Percentiles rank a stretch among this genome's conserved stretches.
These are phyloP conservation scores for Pelvicachromis taeniatus DNA, from an alignment of 2,113 vertebrate species.

Conservation along the genomic window DNA sequence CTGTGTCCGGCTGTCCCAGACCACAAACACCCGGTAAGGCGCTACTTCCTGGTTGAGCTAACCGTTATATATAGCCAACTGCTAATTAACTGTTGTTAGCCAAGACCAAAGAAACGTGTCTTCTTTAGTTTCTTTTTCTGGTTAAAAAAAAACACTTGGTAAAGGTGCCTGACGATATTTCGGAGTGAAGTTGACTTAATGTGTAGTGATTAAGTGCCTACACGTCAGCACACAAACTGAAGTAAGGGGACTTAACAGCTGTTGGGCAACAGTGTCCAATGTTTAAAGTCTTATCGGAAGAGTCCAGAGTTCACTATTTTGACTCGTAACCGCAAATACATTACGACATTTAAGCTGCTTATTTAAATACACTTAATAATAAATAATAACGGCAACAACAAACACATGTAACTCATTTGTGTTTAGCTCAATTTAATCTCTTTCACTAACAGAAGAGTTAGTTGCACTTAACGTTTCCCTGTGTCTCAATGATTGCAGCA, in stretches of 20 bases:
- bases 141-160: not conserved
- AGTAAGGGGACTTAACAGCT: not conserved
- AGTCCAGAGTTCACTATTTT: not conserved
- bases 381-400: not conserved
- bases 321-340: not conserved
- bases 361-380: not conserved
- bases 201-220: not conserved
- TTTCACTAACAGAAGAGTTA: not conserved
- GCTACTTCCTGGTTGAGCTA: not conserved
- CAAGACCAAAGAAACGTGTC: not conserved
- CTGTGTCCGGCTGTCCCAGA: conserved; percentile 1
- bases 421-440: not conserved
- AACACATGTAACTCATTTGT: too few relatives aligned
- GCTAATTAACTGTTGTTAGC: not conserved
- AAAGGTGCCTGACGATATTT: not conserved
- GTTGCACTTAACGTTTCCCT: not conserved
- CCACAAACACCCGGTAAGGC: conserved; percentile 55
- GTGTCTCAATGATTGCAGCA: not conserved
- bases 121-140: not conserved
- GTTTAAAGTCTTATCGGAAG: not conserved
- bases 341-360: not conserved
- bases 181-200: not conserved
- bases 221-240: not conserved
- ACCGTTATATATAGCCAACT: not conserved
- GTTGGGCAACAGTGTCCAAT: not conserved